A percentile compares a stretch with the other conserved stretches of the same genome.
These are phyloP conservation scores for Cerceris rybyensis DNA, from an alignment of 2,888 invertebrate genomes.

Conservation along the genomic window DNA sequence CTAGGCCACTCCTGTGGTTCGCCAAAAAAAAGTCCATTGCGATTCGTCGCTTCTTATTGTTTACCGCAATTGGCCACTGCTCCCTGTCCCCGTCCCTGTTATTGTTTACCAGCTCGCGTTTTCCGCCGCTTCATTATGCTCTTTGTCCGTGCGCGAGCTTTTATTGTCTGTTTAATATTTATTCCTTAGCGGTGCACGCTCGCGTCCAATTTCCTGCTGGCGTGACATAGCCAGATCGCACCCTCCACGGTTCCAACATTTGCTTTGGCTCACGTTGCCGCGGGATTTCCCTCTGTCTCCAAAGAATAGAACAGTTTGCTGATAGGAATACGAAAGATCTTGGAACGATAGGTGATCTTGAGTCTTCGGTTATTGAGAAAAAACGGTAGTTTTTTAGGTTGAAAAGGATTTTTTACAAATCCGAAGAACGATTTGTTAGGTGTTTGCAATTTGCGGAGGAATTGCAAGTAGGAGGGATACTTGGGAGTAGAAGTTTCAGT, in stretches of 20 bases:
- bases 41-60: constrained; percentile 66
- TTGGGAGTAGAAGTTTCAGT: no score
- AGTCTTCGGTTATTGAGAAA: no score
- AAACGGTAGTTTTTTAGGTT: no score
- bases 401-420: no score
- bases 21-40: constrained; percentile 55
- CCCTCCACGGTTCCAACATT: no score
- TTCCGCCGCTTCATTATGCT: constrained; percentile 45
- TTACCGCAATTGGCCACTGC: constrained; percentile 63
- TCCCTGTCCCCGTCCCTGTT: constrained; percentile 62
- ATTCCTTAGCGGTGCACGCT: constrained; percentile 27
- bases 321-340: no score
- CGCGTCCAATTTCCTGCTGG: constrained; percentile 22
- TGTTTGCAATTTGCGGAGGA: no score
- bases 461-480: no score
- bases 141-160: constrained; percentile 32
- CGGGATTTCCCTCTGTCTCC: not conserved
- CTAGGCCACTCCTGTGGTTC: constrained; percentile 70
- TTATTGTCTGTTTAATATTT: constrained; percentile 47
- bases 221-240: constrained; percentile 7
- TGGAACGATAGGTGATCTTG: no score
- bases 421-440: no score
- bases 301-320: not conserved
- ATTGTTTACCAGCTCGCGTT: constrained; percentile 68
- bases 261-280: no score